Evolutionary conservation across 1,140 invertebrate genomes (phyloP).

Genomic region (Ostrea denselamellosa): DNA sequence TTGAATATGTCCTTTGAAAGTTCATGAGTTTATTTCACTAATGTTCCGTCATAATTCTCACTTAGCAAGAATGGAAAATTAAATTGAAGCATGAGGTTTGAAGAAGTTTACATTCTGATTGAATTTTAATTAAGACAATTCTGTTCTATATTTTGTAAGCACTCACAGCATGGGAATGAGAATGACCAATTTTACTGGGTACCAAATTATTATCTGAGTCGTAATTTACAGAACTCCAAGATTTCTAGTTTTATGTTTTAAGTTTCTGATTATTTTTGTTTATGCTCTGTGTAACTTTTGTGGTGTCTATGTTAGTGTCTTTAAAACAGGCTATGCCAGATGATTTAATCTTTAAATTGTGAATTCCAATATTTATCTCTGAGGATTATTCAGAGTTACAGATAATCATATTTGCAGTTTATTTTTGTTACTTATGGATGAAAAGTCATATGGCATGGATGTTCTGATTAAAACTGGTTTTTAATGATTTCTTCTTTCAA

Average conservation of each 20-base stretch:
- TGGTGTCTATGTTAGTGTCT: neutral
- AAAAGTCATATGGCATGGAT: neutral
- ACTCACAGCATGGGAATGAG: constrained; percentile 28
- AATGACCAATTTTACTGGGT: constrained; percentile 36
- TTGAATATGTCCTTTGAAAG: neutral
- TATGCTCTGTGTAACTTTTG: neutral
- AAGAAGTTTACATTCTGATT: neutral
- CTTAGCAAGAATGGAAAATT: neutral
- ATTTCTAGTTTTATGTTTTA: neutral
- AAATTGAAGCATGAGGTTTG: neutral
- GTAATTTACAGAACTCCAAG: neutral
- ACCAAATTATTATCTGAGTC: neutral
- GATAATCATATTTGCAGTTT: no score
- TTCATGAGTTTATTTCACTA: constrained; percentile 15
- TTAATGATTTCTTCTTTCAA: neutral
- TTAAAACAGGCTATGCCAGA: neutral
- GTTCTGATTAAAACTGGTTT: neutral
- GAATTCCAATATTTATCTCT: no score
- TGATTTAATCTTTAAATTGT: neutral
- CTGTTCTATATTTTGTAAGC: neutral
- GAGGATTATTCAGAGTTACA: no score
- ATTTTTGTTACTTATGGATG: no score
- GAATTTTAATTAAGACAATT: neutral
- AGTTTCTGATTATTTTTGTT: neutral
- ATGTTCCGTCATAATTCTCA: neutral